Conservation (phyloP, 2,797 vertebrate genomes). For the Mareca penelope region DNA sequence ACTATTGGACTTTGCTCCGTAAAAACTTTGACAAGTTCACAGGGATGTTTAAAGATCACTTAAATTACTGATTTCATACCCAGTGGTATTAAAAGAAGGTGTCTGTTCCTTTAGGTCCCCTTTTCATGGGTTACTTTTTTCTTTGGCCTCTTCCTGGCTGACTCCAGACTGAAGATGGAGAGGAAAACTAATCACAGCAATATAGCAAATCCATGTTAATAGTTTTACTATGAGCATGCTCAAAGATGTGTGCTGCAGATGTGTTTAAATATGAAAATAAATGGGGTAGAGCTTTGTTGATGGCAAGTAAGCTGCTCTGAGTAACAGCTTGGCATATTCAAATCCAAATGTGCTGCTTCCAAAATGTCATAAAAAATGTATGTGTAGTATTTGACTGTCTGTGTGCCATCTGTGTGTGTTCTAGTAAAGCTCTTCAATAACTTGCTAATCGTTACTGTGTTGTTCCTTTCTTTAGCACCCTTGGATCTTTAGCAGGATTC, state of each 20-base stretch:
- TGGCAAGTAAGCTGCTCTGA: neutral
- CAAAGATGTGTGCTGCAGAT: neutral
- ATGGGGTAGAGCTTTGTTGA: neutral
- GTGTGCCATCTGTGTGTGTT: slow-evolving; percentile 69
- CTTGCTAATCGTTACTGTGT: slow-evolving; percentile 21
- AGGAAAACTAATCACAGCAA: slow-evolving; percentile 56
- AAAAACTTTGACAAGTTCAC: neutral
- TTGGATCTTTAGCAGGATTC: neutral
- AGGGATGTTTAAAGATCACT: neutral
- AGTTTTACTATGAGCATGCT: slow-evolving; percentile 70
- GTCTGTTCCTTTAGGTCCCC: neutral
- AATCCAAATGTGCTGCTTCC: slow-evolving; percentile 75
- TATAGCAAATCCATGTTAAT: slow-evolving; percentile 78
- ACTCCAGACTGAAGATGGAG: neutral
- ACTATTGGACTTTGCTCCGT: neutral
- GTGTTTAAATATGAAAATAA: neutral
- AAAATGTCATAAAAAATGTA: slow-evolving; percentile 71
- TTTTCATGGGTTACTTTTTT: neutral
- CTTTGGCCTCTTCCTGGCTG: neutral
- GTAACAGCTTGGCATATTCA: slow-evolving; percentile 38
- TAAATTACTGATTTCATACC: neutral
- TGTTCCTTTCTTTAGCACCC: slow-evolving; percentile 23
- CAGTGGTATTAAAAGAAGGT: neutral
- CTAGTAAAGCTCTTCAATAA: slow-evolving; percentile 38
- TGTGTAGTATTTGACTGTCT: slow-evolving; percentile 50